These are phyloP conservation scores for Phaetusa simplex DNA, from an alignment of 2,113 vertebrate genomes.

Conservation along the genomic window DNA sequence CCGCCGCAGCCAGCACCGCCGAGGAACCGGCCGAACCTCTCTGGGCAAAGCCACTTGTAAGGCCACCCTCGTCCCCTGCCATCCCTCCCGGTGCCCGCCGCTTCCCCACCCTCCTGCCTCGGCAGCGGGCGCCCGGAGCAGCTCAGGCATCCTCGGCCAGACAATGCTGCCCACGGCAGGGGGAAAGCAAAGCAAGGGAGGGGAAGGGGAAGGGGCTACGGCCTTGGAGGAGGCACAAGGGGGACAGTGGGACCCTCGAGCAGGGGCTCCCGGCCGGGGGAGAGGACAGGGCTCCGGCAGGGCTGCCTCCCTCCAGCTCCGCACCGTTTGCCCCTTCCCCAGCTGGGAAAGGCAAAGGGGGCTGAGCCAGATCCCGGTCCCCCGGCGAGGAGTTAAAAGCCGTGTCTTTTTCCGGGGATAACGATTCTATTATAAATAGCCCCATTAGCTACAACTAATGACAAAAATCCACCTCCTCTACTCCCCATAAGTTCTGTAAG, in stretches of 20 bases:
- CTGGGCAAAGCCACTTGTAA: not conserved
- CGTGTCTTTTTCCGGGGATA: conserved; percentile 54
- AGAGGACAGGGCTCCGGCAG: not conserved
- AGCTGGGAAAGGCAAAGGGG: not conserved
- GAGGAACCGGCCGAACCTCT: not conserved
- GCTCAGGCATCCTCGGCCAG: not conserved
- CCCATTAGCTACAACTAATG: conserved; percentile 80
- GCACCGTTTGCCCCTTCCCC: not conserved
- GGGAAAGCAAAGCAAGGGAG: not conserved
- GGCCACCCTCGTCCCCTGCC: accelerated
- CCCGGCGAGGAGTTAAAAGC: conserved; percentile 32
- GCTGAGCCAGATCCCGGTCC: not conserved
- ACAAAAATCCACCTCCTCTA: conserved; percentile 72
- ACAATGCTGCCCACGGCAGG: not conserved
- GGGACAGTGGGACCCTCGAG: accelerated
- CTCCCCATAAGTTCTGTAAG: conserved; percentile 73
- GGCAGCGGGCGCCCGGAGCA: not conserved
- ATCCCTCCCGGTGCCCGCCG: not conserved
- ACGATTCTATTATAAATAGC: conserved; percentile 74
- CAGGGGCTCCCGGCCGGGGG: not conserved
- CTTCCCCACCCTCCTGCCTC: not conserved
- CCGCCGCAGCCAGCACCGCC: accelerated
- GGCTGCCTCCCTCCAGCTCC: not conserved
- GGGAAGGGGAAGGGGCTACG: not conserved
- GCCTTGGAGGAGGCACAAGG: not conserved